Evolutionary conservation across 2,113 vertebrate genomes (phyloP), one percentile per base, ranked within the genome.

Genomic region (Aegotheles bennettii): DNA sequence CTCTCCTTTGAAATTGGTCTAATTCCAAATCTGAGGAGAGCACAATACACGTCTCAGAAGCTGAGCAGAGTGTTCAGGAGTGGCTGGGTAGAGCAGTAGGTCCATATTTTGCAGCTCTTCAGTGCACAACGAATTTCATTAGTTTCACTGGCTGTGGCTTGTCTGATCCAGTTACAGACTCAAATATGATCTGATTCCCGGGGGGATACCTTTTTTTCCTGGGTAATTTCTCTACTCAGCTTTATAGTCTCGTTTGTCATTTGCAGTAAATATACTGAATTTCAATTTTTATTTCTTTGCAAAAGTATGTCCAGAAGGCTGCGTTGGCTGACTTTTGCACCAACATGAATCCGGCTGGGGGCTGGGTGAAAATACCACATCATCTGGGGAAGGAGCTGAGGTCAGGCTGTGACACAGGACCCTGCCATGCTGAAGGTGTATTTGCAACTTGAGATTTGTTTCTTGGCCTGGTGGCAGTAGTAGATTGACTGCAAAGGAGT

Each of bases 161-260:
- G 91, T 90, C 93, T 94, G 79, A 70, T 93, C 73, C 65, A 70
- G 36, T 95, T 93, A 91, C 63, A 70, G 60, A n/a, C 87, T 95
- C 91, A 70, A 82, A 85, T 77, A 43, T 85, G 77, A 82, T 73
- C 82, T 67, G 43, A 77, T 74, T 97, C 92, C 78, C 84, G 21
- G 63, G 65, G 80, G 83, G 43, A 84, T 91, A 19, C 7, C 20
- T 68, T 35, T 61, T 87, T 92, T 36, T 33, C 48, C 7, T 51
- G 3, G 57, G 65, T 79, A 81, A 83, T 94, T 94, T 93, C 54
- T 94, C 74, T 83, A 60, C 48, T 84, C 78, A 60, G 84, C 42
- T 94, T 95, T 95, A 51, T 94, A 31, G n/a, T 79, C 78, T 56
- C 11, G 9, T 91, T 87, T 87, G 84, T 95, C 90, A 86, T 78